Evolutionary conservation across 2,113 vertebrate species (phyloP).

Genomic region (Nothobranchius furzeri): DNA sequence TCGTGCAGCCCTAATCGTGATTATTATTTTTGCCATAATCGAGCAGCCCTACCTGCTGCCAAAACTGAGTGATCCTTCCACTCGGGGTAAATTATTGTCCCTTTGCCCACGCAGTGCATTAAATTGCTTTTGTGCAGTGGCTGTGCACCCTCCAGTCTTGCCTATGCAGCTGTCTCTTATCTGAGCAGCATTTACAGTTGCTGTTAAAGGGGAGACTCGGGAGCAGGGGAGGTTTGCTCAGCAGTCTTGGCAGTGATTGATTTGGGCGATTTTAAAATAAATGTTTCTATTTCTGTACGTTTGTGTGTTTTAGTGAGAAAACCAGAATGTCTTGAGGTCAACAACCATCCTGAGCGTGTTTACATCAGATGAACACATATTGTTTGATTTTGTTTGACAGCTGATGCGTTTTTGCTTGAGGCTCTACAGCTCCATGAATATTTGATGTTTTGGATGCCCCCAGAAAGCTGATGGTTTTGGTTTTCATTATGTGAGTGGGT

Average conservation of each 20-base stretch:
- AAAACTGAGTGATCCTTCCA: neutral
- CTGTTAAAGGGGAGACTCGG: conserved; percentile 33
- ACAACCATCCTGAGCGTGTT: conserved; percentile 22
- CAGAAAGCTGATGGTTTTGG: neutral
- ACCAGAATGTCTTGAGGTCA: neutral
- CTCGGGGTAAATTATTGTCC: conserved; percentile 7
- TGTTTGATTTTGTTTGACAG: conserved; percentile 49
- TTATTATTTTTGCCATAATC: too few relatives aligned
- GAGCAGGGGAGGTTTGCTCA: conserved; percentile 28
- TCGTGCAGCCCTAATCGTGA: too few relatives aligned
- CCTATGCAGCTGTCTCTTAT: conserved; percentile 45
- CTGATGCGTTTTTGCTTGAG: conserved; percentile 18
- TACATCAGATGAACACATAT: conserved; percentile 19
- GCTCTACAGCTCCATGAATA: conserved; percentile 32
- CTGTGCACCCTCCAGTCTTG: too few relatives aligned
- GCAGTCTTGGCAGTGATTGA: conserved; percentile 60
- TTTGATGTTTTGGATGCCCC: neutral
- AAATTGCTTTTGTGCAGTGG: conserved; percentile 2
- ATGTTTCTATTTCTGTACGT: conserved; percentile 56
- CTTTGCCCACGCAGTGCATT: conserved; percentile 2
- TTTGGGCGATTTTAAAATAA: conserved; percentile 50
- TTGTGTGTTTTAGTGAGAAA: neutral
- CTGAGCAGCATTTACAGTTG: conserved; percentile 58
- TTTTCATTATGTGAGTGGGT: neutral
- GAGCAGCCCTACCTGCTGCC: too few relatives aligned